Base-by-base conservation (phyloP, 2,113 vertebrate genomes). In the Nyctibius bracteatus region DNA sequence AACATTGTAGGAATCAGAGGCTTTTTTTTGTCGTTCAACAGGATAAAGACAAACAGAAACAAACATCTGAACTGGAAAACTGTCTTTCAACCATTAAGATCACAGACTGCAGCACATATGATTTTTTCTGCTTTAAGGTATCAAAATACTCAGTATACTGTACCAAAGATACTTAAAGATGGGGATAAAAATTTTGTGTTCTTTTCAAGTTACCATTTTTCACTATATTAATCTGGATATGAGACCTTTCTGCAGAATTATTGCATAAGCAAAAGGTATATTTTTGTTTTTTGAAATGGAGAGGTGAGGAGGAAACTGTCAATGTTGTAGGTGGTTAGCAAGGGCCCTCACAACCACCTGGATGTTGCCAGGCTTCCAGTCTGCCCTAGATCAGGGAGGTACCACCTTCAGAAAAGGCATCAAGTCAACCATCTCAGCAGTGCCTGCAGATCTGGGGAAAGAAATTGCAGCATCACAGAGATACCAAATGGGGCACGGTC, bases 71-170 rank as follows among this genome's bases (percentile, higher is more conserved):
- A 61, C 96, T 99, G 87, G 98, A 99, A 95, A 98, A 98, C 79
- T 98, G 97, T 95, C 98, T 99, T 39, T 98, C 98, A 66, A 88
- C 95, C 2, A 8, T 97, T 59, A 98, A 98, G 93, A 98, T 98
- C 55, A 88, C 80, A 75, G 98, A 98, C 74, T 98, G 97, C 98
- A 97, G 94, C 46, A 96, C 96, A 68, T 92, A 97, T 3, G 98
- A 99, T 49, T 98, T 99, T 92, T 98, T 98, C 86, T 97, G 72
- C 89, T 98, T 98, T 51, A 99, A 99, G 99, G 99, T 99, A 98
- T 80, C 20, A 52, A 78, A 82, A 62, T 79, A 6, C 3, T 62
- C 27, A 39, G 12, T 54, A 47, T 23, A 31, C 17, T 61, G 11
- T 9, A 57, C 13, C 23, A 39, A 46, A 20, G 33, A 39, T n/a